Evolutionary conservation across 1,140 invertebrate genomes (phyloP), one percentile per base, ranked within the genome.

Genomic region (Nasonia giraulti): DNA sequence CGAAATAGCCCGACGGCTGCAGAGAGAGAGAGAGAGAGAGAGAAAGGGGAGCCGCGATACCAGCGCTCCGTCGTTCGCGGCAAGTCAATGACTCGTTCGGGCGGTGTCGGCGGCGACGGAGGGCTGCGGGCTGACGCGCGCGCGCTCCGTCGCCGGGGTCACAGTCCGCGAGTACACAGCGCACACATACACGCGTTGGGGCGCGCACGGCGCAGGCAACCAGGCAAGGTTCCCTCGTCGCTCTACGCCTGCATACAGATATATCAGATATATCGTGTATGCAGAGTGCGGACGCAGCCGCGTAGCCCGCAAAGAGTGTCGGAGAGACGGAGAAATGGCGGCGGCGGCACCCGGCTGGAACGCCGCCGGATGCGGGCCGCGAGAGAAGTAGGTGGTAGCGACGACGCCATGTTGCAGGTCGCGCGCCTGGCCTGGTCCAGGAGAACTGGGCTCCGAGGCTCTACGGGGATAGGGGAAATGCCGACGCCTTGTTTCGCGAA

Each of bases 41-140:
- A 62, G 2, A 5, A 14, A 20, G 14, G 55, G 2, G 12, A 62
- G 55, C 55, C 14, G 69, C 40, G 69, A 74, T 62, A 74, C 44
- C 80, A 73, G 71, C 47, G 80, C 47, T 55, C 5, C 55, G 55
- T n/a, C 20, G 47, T 40, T 40, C 14, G 55, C 55, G 82, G 5
- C 50, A 8, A 77, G 82, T 77, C 74, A 82, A 82, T 76, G 82
- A 77, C 82, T 83, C 62, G 33, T 40, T 66, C n/a, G 81, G 33
- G 80, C 69, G 68, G 33, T 31, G 68, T 37, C 66, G 66, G 4
- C 37, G 79, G 66, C 79, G 40, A 2, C 79, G 40, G 62, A 17
- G 66, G 62, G 33, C 40, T 68, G 12, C n/a, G 31, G 50, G 31
- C 55, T n/a, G 27, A 68, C 77, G 55, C 50, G 14, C 20, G 11